Conservation (phyloP, 2,113 vertebrate species). For the Regulus satrapa region DNA sequence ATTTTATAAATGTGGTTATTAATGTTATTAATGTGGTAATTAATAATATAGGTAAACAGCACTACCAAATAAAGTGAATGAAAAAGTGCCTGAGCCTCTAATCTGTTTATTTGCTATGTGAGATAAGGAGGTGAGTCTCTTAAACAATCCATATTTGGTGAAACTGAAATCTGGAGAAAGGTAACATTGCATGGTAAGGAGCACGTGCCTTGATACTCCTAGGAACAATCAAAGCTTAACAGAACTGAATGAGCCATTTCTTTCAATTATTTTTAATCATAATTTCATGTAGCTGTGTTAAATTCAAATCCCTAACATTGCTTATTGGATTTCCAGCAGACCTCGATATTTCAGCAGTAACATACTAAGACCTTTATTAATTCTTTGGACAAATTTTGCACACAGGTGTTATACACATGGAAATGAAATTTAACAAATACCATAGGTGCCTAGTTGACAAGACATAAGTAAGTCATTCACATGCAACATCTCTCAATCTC, state of each 20-base stretch:
- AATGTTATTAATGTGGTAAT: background rate
- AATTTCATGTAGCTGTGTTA: background rate
- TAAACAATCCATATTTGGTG: background rate
- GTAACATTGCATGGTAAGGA: background rate
- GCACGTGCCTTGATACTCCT: background rate
- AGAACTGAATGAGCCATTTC: background rate
- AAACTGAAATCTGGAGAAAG: background rate
- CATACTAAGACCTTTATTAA: background rate
- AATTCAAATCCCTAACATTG: background rate
- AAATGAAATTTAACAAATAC: constrained; percentile 38
- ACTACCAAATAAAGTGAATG: background rate
- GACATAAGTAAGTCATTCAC: constrained; percentile 41
- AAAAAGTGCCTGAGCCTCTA: background rate
- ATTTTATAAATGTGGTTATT: background rate
- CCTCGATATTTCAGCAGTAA: background rate
- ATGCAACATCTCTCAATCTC: background rate
- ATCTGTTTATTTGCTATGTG: background rate
- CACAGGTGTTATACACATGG: background rate
- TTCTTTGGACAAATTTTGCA: background rate
- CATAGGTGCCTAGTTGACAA: background rate
- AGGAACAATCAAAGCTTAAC: background rate
- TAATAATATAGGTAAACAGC: background rate
- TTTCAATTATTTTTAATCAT: background rate
- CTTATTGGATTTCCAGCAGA: background rate
- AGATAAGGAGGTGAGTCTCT: background rate